Evolutionary conservation across 2,888 invertebrate genomes (phyloP).

Genomic region (Pseudolycoriella hygida): DNA sequence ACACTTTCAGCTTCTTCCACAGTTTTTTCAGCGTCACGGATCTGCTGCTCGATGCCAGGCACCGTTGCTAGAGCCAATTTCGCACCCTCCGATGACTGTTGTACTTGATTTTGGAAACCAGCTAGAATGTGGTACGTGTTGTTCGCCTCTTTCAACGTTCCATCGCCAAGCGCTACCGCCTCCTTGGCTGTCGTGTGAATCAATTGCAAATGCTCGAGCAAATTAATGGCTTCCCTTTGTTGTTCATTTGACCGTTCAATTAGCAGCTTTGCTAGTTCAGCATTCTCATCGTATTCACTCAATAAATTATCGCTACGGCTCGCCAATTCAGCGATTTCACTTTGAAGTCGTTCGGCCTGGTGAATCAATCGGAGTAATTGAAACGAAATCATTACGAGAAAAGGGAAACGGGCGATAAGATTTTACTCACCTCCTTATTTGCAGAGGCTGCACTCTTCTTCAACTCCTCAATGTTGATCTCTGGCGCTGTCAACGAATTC

Average conservation of each 20-base stretch:
- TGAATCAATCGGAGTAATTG: not conserved
- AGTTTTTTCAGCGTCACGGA: slow-evolving; percentile 51
- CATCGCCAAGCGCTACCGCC: slow-evolving; percentile 72
- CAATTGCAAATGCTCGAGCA: slow-evolving; percentile 61
- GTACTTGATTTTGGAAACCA: slow-evolving; percentile 71
- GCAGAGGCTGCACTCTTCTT: slow-evolving; percentile 46
- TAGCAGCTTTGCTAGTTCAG: slow-evolving; percentile 44
- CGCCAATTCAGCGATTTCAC: slow-evolving; percentile 16
- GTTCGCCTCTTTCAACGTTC: slow-evolving; percentile 60
- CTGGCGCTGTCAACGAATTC: slow-evolving; percentile 57
- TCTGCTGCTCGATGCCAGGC: slow-evolving; percentile 51
- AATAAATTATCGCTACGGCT: slow-evolving; percentile 34
- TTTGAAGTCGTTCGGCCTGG: slow-evolving; percentile 19
- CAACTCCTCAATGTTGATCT: slow-evolving; percentile 51
- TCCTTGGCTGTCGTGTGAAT: slow-evolving; percentile 59
- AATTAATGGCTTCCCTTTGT: slow-evolving; percentile 61
- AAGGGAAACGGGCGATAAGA: too few species aligned
- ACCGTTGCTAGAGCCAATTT: slow-evolving; percentile 57
- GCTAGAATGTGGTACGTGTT: slow-evolving; percentile 51
- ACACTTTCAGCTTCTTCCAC: slow-evolving; percentile 57
- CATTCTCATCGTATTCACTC: slow-evolving; percentile 44
- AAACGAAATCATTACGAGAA: not conserved
- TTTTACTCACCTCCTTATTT: slow-evolving; percentile 45
- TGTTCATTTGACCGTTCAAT: slow-evolving; percentile 43
- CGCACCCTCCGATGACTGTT: slow-evolving; percentile 66